A percentile compares a stretch with the other conserved stretches of the same genome.
Evolutionary conservation across 2,113 vertebrate genomes (phyloP).

Genomic region (Cyphomyrus plagiostoma): DNA sequence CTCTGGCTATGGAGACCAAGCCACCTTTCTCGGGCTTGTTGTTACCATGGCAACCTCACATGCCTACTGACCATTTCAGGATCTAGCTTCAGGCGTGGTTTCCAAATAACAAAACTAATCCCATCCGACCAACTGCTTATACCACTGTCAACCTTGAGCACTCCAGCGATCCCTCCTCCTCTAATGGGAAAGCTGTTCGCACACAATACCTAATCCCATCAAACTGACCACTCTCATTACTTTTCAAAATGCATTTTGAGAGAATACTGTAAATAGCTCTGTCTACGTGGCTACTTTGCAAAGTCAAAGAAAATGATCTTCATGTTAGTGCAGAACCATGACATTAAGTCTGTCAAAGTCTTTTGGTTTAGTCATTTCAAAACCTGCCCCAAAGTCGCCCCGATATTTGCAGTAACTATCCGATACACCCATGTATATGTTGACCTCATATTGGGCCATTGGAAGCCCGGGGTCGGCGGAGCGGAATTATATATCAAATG

Average conservation of each 20-base stretch:
- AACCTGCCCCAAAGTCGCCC: not conserved
- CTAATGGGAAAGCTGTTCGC: not conserved
- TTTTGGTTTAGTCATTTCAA: not conserved
- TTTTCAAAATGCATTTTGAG: not conserved
- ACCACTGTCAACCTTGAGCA: not conserved
- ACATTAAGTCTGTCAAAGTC: not conserved
- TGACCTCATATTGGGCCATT: not conserved
- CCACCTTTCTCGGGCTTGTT: not conserved
- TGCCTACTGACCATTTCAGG: not conserved
- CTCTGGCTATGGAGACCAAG: not conserved
- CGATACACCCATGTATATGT: not conserved
- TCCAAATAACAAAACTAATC: not conserved
- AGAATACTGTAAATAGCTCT: not conserved
- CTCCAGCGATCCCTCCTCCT: not conserved
- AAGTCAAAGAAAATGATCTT: not conserved
- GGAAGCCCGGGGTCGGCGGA: not conserved
- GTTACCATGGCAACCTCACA: not conserved
- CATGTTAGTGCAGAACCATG: no score
- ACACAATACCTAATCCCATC: not conserved
- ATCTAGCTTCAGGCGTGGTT: not conserved
- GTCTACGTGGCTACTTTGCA: not conserved
- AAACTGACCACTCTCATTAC: not conserved
- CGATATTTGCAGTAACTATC: not conserved
- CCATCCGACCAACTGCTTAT: not conserved
- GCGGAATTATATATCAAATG: not conserved